Percentiles rank a stretch among this genome's conserved stretches.
Conservation (phyloP, 2,888 invertebrate species). For the Lepidochrysops patricia region DNA sequence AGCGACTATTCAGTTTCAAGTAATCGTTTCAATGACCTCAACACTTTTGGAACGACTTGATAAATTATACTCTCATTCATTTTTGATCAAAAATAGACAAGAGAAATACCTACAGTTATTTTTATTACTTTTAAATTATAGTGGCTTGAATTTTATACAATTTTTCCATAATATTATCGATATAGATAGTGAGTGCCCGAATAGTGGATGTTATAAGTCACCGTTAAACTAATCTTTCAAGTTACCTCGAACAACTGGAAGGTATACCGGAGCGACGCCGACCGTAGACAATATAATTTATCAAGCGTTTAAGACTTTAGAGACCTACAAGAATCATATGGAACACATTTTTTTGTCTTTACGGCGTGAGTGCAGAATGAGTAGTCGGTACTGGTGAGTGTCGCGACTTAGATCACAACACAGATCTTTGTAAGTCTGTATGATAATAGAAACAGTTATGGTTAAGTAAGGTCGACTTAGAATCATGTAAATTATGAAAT, state of each 20-base stretch:
- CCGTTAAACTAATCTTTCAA: not conserved
- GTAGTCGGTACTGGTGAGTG: too few relatives aligned
- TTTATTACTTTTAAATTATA: not conserved
- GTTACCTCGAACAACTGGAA: not conserved
- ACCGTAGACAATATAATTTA: not conserved
- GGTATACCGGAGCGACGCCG: not conserved
- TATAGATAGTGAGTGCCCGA: not conserved
- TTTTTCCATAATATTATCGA: too few relatives aligned
- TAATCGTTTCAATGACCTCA: not conserved
- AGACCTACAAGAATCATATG: too few relatives aligned
- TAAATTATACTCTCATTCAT: not conserved
- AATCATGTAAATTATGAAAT: not conserved
- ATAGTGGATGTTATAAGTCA: not conserved
- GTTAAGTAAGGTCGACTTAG: too few relatives aligned
- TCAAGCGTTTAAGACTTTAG: not conserved
- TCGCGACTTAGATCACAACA: too few relatives aligned
- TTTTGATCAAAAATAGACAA: not conserved
- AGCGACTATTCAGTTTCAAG: not conserved
- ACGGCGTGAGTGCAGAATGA: too few relatives aligned
- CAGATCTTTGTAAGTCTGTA: too few relatives aligned
- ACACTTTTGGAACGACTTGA: not conserved
- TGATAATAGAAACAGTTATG: too few relatives aligned
- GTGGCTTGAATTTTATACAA: not conserved
- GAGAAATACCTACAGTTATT: not conserved
- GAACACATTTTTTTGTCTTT: too few relatives aligned